phyloP scores from a whole-genome alignment of 2,888 invertebrate genomes.

The Cepaea hortensis region DNA sequence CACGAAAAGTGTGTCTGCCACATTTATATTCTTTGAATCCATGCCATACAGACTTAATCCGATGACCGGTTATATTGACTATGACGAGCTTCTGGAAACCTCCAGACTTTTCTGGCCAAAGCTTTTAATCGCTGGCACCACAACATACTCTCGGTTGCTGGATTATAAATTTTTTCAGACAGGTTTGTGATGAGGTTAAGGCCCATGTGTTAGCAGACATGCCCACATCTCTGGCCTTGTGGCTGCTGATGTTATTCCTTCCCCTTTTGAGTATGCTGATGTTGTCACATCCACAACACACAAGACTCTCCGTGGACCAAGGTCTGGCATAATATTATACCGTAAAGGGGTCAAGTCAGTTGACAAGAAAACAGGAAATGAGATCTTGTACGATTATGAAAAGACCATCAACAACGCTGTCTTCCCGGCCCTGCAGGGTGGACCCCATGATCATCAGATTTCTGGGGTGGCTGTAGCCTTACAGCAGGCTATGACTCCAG shows the following conservation, averaged over 20 bases:
- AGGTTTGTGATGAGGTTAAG: conserved; percentile 74
- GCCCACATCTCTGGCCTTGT: conserved; percentile 80
- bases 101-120: conserved; percentile 93
- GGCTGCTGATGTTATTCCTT: conserved; percentile 91
- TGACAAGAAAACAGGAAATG: conserved; percentile 74
- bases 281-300: conserved; percentile 96
- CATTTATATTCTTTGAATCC: conserved; percentile 98
- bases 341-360: conserved; percentile 74
- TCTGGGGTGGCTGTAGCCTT: conserved; percentile 77
- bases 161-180: conserved; percentile 79
- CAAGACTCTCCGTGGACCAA: conserved; percentile 89
- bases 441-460: conserved; percentile 75
- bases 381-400: conserved; percentile 74
- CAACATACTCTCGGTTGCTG: conserved; percentile 79
- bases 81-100: conserved; percentile 88
- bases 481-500: conserved; percentile 73
- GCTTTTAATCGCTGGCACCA: conserved; percentile 89
- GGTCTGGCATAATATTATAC: conserved; percentile 75
- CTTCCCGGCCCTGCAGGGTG: conserved; percentile 76
- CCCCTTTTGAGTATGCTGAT: conserved; percentile 92
- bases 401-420: conserved; percentile 75
- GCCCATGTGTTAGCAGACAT: conserved; percentile 74
- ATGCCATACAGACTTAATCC: conserved; percentile 95
- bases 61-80: conserved; percentile 91
- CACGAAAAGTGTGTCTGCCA: conserved; percentile 95